Base-by-base conservation (phyloP, 2,797 vertebrate genomes). In the Ambastaia sidthimunki region DNA sequence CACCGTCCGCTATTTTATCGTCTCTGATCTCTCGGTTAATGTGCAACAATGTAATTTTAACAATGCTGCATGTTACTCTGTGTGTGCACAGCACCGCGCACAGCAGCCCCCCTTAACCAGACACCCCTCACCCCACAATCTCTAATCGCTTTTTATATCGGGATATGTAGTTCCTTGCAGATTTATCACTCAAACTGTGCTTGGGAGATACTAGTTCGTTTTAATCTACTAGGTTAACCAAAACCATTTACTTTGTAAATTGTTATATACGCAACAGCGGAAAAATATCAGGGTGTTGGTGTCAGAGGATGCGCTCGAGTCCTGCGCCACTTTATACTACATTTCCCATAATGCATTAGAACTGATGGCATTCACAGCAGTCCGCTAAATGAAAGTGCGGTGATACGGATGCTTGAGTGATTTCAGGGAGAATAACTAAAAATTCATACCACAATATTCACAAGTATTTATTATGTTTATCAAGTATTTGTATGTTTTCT, bases 121-220 rank as follows among this genome's bases (percentile, higher is more conserved):
- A 74, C 34, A 74, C 63, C 76, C 69, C 73, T 54, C 63, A 57
- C 68, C 68, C 74, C 19, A 71, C 80, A 82, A 60, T 86, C 78
- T 80, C 52, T 65, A 74, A 63, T 66, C 76, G 67, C 63, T 1
- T 66, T 66, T 6, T 1, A 71, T 80, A 25, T 11, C 63, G 85
- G 85, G 83, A 85, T 9, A 73, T 87, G 85, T 85, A 87, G 87
- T 88, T 50, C 68, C 69, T 23, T 21, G 6, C 47, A 21, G 2
- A 59, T 34, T 11, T 48, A 12, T 13, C 2, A 1, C 4, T 37
- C 4, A 73, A 60, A n/a, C 18, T 1, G 2, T 41, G 62, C 3
- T 25, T 21, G 2, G 6, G 19, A 23, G 12, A 10, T 44, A 12
- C 18, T n/a, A 18, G 19, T 15, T 67, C 0, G 1, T 19, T 18